Percentiles rank a stretch among this genome's conserved stretches.
Conservation (phyloP, 2,888 invertebrate genomes). For the Athrips mouffetella region DNA sequence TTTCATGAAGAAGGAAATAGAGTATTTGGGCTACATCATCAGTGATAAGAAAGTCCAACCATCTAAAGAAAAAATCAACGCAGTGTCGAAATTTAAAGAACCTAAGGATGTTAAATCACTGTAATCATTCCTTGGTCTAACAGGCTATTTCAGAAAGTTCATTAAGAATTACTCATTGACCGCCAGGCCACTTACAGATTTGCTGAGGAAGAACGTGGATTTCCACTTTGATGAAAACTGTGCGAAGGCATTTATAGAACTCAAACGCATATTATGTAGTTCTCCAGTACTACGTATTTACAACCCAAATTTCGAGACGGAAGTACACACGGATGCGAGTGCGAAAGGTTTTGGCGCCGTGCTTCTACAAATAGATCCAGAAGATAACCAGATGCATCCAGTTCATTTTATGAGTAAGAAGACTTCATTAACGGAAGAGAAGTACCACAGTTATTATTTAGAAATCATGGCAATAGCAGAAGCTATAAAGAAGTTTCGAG, state of each 20-base stretch:
- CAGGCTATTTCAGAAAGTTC: conserved; percentile 25
- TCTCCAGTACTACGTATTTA: conserved; percentile 24
- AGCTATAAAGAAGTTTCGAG: conserved; percentile 26
- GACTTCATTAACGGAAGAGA: conserved; percentile 20
- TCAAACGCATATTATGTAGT: conserved; percentile 24
- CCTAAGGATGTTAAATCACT: conserved; percentile 21
- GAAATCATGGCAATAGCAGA: conserved; percentile 26
- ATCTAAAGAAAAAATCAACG: conserved; percentile 22
- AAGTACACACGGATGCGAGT: conserved; percentile 30
- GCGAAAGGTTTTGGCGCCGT: conserved; percentile 25
- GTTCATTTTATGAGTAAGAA: conserved; percentile 23
- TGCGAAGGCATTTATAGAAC: conserved; percentile 18
- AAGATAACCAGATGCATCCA: conserved; percentile 22
- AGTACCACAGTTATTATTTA: conserved; percentile 26
- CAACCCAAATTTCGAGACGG: conserved; percentile 24
- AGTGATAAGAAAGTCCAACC: conserved; percentile 22
- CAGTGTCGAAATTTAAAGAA: conserved; percentile 22
- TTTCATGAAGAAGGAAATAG: conserved; percentile 32
- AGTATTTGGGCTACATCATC: conserved; percentile 31
- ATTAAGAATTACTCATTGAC: conserved; percentile 26
- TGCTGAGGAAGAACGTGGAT: conserved; percentile 20
- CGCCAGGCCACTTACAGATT: conserved; percentile 28
- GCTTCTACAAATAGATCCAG: conserved; percentile 20
- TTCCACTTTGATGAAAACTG: conserved; percentile 25
- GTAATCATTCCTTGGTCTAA: conserved; percentile 25